Evolutionary conservation across 1,140 invertebrate genomes (phyloP), one percentile per base, ranked within the genome.

Genomic region (Pomacea maculata): DNA sequence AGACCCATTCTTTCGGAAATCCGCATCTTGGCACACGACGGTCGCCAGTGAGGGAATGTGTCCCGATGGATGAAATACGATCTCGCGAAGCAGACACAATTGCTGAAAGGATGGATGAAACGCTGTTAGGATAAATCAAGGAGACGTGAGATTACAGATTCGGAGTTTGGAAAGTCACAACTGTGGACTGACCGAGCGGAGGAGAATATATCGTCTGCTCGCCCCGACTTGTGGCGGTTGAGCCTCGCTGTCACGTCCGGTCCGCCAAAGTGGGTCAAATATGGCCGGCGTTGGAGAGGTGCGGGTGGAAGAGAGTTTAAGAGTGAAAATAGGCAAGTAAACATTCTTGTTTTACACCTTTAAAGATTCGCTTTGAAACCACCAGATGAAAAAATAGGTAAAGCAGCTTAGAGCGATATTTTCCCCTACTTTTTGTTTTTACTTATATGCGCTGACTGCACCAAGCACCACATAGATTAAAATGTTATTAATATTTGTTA

Each of bases 241-340:
- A 70, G 57, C 29, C 74, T 9, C 55, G 79, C 72, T 63, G 79
- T 75, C 77, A 82, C 55, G 29, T 81, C 80, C 80, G 80, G 74
- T 75, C 29, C 19, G n/a, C 14, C 34, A 65, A 83, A 57, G 45
- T 73, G 72, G 81, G 80, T 76, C 63, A 68, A 83, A 80, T 68
- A 82, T 82, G 82, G 84, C 82, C 73, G 80, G 78, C 55, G 57
- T 83, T n/a, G 82, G 76, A 34, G 84, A 83, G 72, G 82, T 85
- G 17, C 77, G 84, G 67, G 77, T 85, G 70, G 82, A 85, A 52
- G 85, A 86, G 84, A 86, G 83, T 82, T 86, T 83, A 85, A 79
- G 82, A 79, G 85, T 84, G 79, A 85, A 86, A 82, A 85, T 85
- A 83, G 83, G 85, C 79, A 83, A 83, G 78, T 75, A 29, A 15